Percentiles rank a stretch among this genome's conserved stretches.
These are phyloP conservation scores for Epistrophe grossulariae DNA, from an alignment of 2,888 invertebrate species.

Conservation along the genomic window DNA sequence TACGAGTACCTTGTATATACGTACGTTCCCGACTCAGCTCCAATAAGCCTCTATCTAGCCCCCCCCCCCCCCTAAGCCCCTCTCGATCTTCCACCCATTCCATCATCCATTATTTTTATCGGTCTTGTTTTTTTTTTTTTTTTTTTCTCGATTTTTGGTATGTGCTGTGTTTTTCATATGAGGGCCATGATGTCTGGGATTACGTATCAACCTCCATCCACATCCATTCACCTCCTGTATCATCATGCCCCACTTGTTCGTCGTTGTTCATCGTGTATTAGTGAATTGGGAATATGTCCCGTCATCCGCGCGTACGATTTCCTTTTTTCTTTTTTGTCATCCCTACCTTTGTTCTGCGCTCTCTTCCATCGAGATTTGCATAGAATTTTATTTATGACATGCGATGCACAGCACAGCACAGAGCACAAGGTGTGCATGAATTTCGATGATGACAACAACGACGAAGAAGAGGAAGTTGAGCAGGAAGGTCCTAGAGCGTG, in stretches of 20 bases:
- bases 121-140: slow-evolving; percentile 22
- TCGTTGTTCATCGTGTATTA: slow-evolving; percentile 54
- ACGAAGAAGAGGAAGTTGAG: slow-evolving; percentile 42
- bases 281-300: slow-evolving; percentile 70
- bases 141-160: slow-evolving; percentile 31
- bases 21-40: neutral
- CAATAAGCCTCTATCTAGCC: slow-evolving; percentile 15
- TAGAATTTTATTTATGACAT: slow-evolving; percentile 76
- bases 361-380: slow-evolving; percentile 69
- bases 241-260: slow-evolving; percentile 14
- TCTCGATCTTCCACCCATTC: slow-evolving; percentile 4
- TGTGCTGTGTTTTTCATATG: slow-evolving; percentile 54
- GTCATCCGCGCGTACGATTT: slow-evolving; percentile 42
- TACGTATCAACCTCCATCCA: slow-evolving; percentile 46
- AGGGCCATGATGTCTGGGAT: slow-evolving; percentile 69
- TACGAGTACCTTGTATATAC: neutral
- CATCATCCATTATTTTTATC: slow-evolving; percentile 60
- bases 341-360: slow-evolving; percentile 39
- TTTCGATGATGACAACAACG: slow-evolving; percentile 38
- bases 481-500: slow-evolving; percentile 37
- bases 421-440: slow-evolving; percentile 59
- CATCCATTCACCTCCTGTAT: neutral
- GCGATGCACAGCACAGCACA: slow-evolving; percentile 59
- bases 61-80: no score
- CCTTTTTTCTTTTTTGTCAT: neutral